Conservation (phyloP, 2,113 vertebrate genomes). For the Oceanodroma tethys region DNA sequence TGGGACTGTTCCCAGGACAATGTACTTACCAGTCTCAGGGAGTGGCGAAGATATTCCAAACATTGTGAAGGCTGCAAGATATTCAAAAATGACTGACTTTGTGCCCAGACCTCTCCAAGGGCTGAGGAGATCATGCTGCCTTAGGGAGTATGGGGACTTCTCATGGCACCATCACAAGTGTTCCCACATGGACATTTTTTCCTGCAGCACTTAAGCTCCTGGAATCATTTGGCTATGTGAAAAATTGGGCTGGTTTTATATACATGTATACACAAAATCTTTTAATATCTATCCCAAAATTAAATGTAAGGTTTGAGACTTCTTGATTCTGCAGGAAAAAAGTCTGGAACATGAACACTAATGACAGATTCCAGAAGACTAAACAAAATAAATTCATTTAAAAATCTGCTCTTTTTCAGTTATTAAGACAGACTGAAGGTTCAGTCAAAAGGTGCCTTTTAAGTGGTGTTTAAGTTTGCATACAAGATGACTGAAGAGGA, state of each 20-base stretch:
- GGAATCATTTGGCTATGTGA: background rate
- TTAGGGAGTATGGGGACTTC: background rate
- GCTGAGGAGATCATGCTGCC: background rate
- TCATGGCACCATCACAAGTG: background rate
- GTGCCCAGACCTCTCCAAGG: background rate
- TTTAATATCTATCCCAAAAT: background rate
- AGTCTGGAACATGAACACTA: background rate
- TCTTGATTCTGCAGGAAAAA: background rate
- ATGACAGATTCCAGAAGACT: background rate
- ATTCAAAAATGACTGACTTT: background rate
- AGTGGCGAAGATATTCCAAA: background rate
- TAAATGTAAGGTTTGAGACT: background rate
- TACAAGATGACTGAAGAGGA: background rate
- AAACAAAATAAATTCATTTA: background rate
- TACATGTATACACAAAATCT: background rate
- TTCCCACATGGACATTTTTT: background rate
- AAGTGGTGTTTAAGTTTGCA: background rate
- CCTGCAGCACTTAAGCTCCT: background rate
- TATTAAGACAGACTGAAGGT: background rate
- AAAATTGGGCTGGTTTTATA: background rate
- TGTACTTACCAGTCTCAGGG: rapidly evolving
- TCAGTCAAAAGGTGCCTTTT: background rate
- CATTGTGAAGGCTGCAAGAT: background rate
- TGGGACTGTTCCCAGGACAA: background rate
- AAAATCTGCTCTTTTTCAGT: background rate